Percentiles rank a stretch among this genome's conserved stretches.
phyloP scores from a whole-genome alignment of 2,113 vertebrate species.

The Megalops atlanticus region DNA sequence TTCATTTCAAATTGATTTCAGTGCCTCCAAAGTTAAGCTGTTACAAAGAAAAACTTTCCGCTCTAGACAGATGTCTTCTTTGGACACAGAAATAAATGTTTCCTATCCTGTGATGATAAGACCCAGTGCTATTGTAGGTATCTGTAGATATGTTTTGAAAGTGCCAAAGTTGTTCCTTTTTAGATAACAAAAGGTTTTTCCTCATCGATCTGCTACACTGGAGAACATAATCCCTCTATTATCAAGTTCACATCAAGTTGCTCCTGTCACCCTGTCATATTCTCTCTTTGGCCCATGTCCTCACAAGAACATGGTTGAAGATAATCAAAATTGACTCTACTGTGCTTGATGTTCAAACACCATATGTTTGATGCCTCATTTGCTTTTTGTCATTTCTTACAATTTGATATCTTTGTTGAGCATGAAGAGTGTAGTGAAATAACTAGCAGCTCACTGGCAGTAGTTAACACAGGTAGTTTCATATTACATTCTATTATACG shows the following conservation, averaged over 20 bases:
- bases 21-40: no score
- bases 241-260: conserved; percentile 7
- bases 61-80: neutral
- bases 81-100: neutral
- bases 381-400: neutral
- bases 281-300: neutral
- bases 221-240: conserved; percentile 20
- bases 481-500: no score
- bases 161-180: conserved; percentile 8
- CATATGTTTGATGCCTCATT: neutral
- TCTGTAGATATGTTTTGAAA: conserved; percentile 6
- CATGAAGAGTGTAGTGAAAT: neutral
- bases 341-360: neutral
- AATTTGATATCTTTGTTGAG: neutral
- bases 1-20: conserved; percentile 14
- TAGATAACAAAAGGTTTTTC: conserved; percentile 17
- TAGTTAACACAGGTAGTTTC: no score
- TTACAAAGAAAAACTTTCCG: neutral
- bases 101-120: neutral
- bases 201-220: conserved; percentile 10
- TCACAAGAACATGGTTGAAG: neutral
- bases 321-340: conserved; percentile 6
- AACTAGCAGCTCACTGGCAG: neutral
- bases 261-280: neutral
- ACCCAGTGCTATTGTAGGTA: neutral